A percentile compares a stretch with the other conserved stretches of the same genome.
phyloP scores from a whole-genome alignment of 2,113 vertebrate species.

The Elephas maximus region DNA sequence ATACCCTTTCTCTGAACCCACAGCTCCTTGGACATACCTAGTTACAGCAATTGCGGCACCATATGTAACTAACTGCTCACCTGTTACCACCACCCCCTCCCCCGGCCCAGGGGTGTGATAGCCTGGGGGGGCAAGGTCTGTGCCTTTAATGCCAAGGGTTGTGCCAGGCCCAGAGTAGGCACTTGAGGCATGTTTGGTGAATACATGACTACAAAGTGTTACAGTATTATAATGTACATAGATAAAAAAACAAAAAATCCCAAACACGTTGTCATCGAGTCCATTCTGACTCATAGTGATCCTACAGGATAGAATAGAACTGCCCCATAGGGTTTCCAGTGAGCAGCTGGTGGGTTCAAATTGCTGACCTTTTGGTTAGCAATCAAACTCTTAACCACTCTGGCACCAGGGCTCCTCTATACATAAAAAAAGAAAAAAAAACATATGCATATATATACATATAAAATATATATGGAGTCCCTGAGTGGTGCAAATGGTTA shows the following conservation, averaged over 20 bases:
- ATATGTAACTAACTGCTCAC: not conserved
- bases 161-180: no score
- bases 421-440: no score
- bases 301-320: no score
- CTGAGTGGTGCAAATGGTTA: not conserved
- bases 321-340: no score
- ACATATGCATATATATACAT: not conserved
- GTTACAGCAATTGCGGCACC: accelerated
- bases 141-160: not conserved
- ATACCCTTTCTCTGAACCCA: not conserved
- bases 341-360: no score
- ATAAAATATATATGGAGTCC: not conserved
- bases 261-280: no score
- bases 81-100: not conserved
- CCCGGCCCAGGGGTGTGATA: not conserved
- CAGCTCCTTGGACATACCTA: not conserved
- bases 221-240: accelerated
- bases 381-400: no score
- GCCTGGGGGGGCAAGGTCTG: not conserved
- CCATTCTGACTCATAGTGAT: no score
- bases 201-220: accelerated
- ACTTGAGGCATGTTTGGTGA: not conserved
- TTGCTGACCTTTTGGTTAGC: no score
- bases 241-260: no score
- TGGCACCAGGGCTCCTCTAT: no score